Evolutionary conservation across 2,113 vertebrate genomes (phyloP).

Genomic region (Cathartes aura): DNA sequence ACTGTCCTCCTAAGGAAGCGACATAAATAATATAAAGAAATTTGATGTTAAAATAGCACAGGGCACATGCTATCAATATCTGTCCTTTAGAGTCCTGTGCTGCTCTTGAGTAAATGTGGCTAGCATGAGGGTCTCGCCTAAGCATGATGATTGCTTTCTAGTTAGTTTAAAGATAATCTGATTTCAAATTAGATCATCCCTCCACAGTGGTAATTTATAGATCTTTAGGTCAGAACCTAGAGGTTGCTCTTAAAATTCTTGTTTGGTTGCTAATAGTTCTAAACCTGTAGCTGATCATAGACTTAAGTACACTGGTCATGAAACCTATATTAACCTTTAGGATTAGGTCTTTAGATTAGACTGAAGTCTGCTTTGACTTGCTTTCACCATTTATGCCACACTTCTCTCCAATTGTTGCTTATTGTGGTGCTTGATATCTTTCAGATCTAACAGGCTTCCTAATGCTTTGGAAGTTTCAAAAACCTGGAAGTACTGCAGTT

Average conservation of each 20-base stretch:
- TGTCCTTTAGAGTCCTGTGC: not conserved
- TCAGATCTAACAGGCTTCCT: not conserved
- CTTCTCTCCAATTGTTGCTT: not conserved
- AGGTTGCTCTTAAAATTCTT: not conserved
- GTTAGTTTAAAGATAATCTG: slow-evolving; percentile 14
- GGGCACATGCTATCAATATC: not conserved
- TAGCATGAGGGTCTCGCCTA: not conserved
- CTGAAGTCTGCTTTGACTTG: not conserved
- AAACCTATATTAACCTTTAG: not conserved
- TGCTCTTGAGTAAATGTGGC: not conserved
- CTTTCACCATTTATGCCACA: not conserved
- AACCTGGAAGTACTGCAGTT: not conserved
- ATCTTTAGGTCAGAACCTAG: not conserved
- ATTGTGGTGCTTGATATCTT: not conserved
- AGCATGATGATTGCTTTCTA: not conserved
- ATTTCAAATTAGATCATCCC: not conserved
- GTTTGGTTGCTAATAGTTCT: not conserved
- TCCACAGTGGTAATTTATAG: not conserved
- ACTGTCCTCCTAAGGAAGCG: not conserved
- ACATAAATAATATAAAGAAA: not conserved
- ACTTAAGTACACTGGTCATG: not conserved
- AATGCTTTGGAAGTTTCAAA: not conserved
- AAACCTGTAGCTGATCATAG: not conserved
- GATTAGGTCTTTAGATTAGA: not conserved
- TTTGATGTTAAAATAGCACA: not conserved